These are phyloP conservation scores for Anthopleura sola DNA, from an alignment of 64 coral and sea anemone genomes.

Conservation along the genomic window DNA sequence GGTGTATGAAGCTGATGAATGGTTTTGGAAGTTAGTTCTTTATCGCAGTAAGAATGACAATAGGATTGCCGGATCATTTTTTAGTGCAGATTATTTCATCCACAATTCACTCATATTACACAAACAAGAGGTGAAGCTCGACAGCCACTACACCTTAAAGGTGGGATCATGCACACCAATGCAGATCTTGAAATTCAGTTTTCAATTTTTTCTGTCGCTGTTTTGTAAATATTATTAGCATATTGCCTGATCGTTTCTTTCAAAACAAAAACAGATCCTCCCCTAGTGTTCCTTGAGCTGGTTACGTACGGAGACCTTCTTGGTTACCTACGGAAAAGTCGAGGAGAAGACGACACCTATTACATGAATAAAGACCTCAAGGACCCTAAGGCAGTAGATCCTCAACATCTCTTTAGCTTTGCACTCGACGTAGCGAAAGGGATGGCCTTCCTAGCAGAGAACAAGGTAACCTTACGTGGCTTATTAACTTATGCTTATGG, in stretches of 20 bases:
- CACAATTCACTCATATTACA: too few relatives aligned
- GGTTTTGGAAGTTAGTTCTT: too few relatives aligned
- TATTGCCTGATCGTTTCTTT: background rate
- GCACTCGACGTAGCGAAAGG: constrained; percentile 22
- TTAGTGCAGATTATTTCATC: too few relatives aligned
- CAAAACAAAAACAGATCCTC: background rate
- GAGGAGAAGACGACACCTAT: constrained; percentile 13
- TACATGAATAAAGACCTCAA: background rate
- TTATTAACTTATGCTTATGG: background rate
- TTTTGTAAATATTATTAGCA: too few relatives aligned
- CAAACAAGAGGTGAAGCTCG: too few relatives aligned
- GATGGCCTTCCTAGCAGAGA: constrained; percentile 16
- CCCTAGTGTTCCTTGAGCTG: constrained; percentile 7
- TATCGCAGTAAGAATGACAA: too few relatives aligned
- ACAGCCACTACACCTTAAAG: too few relatives aligned
- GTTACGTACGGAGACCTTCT: constrained; percentile 14
- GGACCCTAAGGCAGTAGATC: background rate
- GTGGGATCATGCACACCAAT: too few relatives aligned
- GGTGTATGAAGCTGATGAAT: too few relatives aligned
- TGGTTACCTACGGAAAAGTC: constrained; percentile 2
- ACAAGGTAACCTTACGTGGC: background rate
- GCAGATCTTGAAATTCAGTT: too few relatives aligned
- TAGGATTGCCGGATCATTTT: too few relatives aligned
- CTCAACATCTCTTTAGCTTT: constrained; percentile 20
- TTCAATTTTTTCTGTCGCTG: too few relatives aligned